A percentile compares a stretch with the other conserved stretches of the same genome.
These are phyloP conservation scores for Ameiurus melas DNA, from an alignment of 2,113 vertebrate species.

Conservation along the genomic window DNA sequence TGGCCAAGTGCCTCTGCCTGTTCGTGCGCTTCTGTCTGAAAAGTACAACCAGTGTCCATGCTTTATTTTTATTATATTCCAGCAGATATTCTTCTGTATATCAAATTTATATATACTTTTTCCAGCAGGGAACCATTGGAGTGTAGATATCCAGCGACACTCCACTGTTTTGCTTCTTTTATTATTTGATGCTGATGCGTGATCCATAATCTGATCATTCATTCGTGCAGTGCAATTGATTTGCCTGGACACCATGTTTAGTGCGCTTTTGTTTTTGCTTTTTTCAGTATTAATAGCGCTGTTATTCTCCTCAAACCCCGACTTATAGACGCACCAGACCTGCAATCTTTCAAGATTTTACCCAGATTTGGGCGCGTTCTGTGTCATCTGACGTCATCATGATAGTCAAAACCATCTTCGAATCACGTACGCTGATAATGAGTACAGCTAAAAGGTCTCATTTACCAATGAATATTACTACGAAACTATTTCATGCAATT, in stretches of 20 bases:
- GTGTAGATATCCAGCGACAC: neutral
- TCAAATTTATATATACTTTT: neutral
- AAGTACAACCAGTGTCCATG: neutral
- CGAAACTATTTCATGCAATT: too few relatives aligned
- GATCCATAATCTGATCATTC: neutral
- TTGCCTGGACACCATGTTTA: neutral
- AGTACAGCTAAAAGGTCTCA: too few relatives aligned
- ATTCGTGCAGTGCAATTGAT: neutral
- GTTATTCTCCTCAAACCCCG: neutral
- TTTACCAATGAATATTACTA: too few relatives aligned
- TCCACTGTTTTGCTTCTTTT: neutral
- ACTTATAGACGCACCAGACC: neutral
- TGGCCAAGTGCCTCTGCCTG: neutral
- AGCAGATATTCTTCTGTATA: neutral
- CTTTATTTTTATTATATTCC: neutral
- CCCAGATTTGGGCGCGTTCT: too few relatives aligned
- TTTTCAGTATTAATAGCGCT: neutral
- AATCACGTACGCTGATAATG: too few relatives aligned
- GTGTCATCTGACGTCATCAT: too few relatives aligned
- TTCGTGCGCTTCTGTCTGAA: neutral
- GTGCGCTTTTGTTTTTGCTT: neutral
- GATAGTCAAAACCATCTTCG: too few relatives aligned
- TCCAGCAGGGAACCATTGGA: neutral
- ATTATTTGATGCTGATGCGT: neutral
- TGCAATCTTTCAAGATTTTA: too few relatives aligned